A percentile compares a stretch with the other conserved stretches of the same genome.
Conservation (phyloP, 2,797 vertebrate genomes). For the Leucoraja ocellata region DNA sequence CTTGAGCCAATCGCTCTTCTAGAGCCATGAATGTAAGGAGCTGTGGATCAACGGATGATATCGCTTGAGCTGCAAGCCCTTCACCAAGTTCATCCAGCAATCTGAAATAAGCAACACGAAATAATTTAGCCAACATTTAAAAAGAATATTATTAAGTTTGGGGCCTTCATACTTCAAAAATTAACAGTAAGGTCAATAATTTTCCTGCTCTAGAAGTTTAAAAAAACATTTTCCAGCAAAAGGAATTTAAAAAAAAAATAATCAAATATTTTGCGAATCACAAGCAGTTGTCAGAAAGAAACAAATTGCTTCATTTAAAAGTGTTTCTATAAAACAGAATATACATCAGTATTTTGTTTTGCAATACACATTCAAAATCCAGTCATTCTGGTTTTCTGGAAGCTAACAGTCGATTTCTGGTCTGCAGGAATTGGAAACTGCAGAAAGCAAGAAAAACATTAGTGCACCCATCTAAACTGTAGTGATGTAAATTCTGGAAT, state of each 20-base stretch:
- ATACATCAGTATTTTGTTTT: background rate
- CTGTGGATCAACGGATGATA: conserved; percentile 60
- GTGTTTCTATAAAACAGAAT: background rate
- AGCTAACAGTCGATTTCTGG: background rate
- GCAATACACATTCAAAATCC: background rate
- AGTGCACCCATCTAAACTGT: background rate
- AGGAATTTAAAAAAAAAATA: background rate
- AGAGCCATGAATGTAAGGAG: conserved; percentile 62
- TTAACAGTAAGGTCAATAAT: background rate
- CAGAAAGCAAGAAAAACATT: background rate
- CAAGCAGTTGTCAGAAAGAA: background rate
- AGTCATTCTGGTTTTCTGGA: background rate
- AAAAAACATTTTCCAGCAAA: background rate
- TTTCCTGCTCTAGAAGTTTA: background rate
- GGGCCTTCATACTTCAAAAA: background rate
- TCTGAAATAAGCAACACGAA: conserved; percentile 46
- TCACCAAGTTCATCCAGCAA: conserved; percentile 63
- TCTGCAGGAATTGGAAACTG: background rate
- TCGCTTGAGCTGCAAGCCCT: conserved; percentile 59
- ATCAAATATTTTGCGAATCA: conserved; percentile 12
- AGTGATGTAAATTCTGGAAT: background rate
- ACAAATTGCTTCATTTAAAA: background rate
- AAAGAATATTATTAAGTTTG: background rate
- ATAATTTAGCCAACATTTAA: background rate
- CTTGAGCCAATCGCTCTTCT: conserved; percentile 62